phyloP scores from a whole-genome alignment of 1,140 invertebrate genomes.

The Drusus annulatus region DNA sequence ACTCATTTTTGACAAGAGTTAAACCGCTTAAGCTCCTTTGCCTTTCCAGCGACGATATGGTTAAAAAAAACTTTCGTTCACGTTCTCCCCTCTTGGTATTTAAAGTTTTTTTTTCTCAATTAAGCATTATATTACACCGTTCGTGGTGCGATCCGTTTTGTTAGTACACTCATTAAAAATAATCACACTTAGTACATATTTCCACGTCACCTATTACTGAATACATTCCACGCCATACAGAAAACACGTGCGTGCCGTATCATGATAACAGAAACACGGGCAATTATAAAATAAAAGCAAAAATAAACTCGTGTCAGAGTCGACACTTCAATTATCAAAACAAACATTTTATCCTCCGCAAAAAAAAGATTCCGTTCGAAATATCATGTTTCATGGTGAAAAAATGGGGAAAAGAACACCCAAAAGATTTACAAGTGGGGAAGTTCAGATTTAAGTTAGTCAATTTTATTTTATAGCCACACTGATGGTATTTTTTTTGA shows the following conservation, averaged over 20 bases:
- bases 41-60: no score
- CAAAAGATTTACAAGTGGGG: not conserved
- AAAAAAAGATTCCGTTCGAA: slow-evolving; percentile 14
- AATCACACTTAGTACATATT: slow-evolving; percentile 38
- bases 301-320: slow-evolving; percentile 45
- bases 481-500: no score
- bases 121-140: slow-evolving; percentile 11
- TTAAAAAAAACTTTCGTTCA: no score
- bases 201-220: slow-evolving; percentile 24
- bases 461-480: no score
- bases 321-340: slow-evolving; percentile 49
- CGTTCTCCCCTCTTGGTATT: not conserved
- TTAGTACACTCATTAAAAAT: slow-evolving; percentile 35
- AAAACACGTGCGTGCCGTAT: slow-evolving; percentile 40
- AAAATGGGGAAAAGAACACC: not conserved
- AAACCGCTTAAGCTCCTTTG: no score
- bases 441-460: no score
- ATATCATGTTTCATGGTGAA: slow-evolving; percentile 27
- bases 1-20: no score
- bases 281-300: slow-evolving; percentile 47
- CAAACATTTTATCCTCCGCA: slow-evolving; percentile 31
- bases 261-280: slow-evolving; percentile 40
- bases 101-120: not conserved
- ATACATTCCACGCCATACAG: slow-evolving; percentile 8
- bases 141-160: slow-evolving; percentile 37